Base-by-base conservation (phyloP, 1,140 invertebrate genomes). In the Helicoverpa armigera region DNA sequence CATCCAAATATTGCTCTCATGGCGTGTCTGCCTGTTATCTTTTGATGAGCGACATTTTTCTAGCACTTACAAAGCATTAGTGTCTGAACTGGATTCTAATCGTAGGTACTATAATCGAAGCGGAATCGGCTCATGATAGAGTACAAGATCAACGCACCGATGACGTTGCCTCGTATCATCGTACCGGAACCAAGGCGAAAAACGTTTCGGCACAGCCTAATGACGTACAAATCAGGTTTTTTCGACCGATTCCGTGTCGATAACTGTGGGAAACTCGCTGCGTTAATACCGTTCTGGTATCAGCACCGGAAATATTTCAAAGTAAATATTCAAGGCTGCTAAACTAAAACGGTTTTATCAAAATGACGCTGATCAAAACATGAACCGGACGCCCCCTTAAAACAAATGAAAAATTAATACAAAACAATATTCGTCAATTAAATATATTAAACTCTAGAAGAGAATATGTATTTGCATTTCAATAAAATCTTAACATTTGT, bases 391-490 rank as follows among this genome's bases (percentile, higher is more conserved):
- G 67, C 70, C 53, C n/a, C 14, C n/a, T 73, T 43, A 65, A 69
- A 51, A 67, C 18, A 67, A 56, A n/a, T 3, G n/a, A 56, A 73
- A 56, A 56, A 35, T 35, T 56, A 56, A 11, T 56, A 73, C 70
- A 18, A 73, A 73, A 35, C 2, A 43, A 29, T 35, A 35, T 16
- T 73, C 70, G 29, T 58, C 11, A 14, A 23, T 56, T 73, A 73
- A 73, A 58, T 58, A 75, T 75, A 50, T 75, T 50, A 75, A 61
- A 61, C 73, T 75, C 73, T 75, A 75, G 7, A 43, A 61, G 16
- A 75, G 14, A 48, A 61, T 61, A n/a, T 51, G n/a, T 54, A 18
- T 50, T 61, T 61, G 56, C 18, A 75, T 75, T 60, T 48, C 35
- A 75, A 75, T 75, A 75, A 61, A 75, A 43, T 51, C 54, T 31